Conservation (phyloP, 2,113 vertebrate species). For the Tinamus guttatus region DNA sequence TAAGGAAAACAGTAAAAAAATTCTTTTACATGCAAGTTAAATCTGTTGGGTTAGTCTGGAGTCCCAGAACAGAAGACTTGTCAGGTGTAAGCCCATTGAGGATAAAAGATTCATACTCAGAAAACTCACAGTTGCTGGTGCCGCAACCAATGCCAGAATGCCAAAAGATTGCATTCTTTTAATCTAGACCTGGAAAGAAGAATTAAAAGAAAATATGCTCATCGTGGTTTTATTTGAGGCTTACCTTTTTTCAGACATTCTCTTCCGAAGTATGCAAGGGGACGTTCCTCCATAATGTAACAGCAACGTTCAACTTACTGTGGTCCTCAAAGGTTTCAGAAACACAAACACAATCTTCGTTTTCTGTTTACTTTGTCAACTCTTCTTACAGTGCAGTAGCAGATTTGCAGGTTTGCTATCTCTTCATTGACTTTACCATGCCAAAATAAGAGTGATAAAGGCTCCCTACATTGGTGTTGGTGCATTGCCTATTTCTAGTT, state of each 20-base stretch:
- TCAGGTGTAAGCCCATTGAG: neutral
- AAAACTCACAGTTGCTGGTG: neutral
- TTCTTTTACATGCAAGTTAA: neutral
- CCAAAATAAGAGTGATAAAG: neutral
- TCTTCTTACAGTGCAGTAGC: too few species aligned
- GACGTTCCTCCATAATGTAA: neutral
- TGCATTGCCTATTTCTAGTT: neutral
- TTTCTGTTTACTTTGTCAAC: too few species aligned
- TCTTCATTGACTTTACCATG: neutral
- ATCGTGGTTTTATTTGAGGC: neutral
- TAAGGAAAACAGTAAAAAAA: neutral
- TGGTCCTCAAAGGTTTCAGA: too few species aligned
- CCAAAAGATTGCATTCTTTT: too few species aligned
- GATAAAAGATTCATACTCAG: neutral
- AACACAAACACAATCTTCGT: too few species aligned
- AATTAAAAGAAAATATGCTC: neutral
- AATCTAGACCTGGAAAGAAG: neutral
- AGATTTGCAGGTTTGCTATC: too few species aligned
- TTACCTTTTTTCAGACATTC: neutral
- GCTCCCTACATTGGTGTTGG: neutral
- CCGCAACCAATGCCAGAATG: too few species aligned
- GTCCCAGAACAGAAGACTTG: too few species aligned
- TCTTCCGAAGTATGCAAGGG: neutral
- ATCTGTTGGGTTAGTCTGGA: neutral
- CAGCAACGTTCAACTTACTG: neutral